A percentile compares a stretch with the other conserved stretches of the same genome.
Conservation (phyloP, 2,113 vertebrate genomes). For the Aplodontia rufa region DNA sequence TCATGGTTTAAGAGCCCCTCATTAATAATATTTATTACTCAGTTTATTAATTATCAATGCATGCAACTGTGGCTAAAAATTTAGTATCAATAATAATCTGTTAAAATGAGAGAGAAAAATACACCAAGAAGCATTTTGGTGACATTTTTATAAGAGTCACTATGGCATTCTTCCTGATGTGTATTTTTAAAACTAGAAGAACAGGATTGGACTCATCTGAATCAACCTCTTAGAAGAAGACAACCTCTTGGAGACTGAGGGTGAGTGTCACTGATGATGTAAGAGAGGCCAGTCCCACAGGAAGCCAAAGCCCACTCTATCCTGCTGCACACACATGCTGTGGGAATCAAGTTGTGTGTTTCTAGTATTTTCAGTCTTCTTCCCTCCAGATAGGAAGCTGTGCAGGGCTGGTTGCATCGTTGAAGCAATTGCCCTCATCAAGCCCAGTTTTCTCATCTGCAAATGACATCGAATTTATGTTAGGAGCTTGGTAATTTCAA, state of each 20-base stretch:
- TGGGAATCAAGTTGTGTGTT: neutral
- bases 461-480: conserved; percentile 10
- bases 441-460: neutral
- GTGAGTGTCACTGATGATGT: neutral
- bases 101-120: neutral
- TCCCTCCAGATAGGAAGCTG: neutral
- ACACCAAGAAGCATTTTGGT: neutral
- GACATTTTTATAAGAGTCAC: neutral
- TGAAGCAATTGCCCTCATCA: neutral
- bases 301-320: neutral
- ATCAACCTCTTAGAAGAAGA: neutral
- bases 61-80: neutral
- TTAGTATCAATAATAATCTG: neutral
- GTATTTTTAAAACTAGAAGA: neutral
- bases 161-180: neutral
- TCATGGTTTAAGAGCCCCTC: neutral
- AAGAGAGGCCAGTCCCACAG: neutral
- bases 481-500: conserved; percentile 16
- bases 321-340: rapidly evolving
- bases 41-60: neutral
- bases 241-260: neutral
- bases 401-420: neutral
- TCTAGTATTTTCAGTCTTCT: neutral
- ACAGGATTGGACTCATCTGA: neutral
- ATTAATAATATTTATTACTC: neutral